Percentiles rank a stretch among this genome's conserved stretches.
Evolutionary conservation across 2,888 invertebrate species (phyloP).

Genomic region (Encarsia formosa): DNA sequence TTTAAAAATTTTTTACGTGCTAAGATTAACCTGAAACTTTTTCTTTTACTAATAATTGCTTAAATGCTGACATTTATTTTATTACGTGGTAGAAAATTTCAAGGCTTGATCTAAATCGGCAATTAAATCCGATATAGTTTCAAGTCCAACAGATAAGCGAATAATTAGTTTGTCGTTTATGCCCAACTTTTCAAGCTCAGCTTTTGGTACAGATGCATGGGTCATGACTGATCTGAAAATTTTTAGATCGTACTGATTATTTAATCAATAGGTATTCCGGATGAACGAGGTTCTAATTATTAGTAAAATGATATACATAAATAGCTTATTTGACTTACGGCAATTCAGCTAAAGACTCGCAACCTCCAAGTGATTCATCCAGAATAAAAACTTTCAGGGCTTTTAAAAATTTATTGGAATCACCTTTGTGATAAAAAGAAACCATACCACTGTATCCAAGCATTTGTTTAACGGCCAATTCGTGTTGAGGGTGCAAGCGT

Average conservation of each 20-base stretch:
- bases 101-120: slow-evolving; percentile 81
- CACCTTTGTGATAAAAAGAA: slow-evolving; percentile 81
- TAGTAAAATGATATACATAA: too few relatives aligned
- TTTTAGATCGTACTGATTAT: too few relatives aligned
- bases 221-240: slow-evolving; percentile 82
- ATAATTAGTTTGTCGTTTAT: slow-evolving; percentile 73
- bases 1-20: too few relatives aligned
- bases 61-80: too few relatives aligned
- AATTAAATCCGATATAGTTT: slow-evolving; percentile 80
- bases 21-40: too few relatives aligned
- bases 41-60: too few relatives aligned
- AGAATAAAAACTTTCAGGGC: slow-evolving; percentile 75
- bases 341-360: slow-evolving; percentile 89
- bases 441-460: slow-evolving; percentile 90
- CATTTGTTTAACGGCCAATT: slow-evolving; percentile 73
- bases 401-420: slow-evolving; percentile 71
- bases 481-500: slow-evolving; percentile 81
- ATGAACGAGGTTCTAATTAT: too few relatives aligned
- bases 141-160: slow-evolving; percentile 85
- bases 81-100: slow-evolving; percentile 47
- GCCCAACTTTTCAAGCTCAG: slow-evolving; percentile 67
- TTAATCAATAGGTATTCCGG: too few relatives aligned
- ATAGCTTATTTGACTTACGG: slow-evolving; percentile 66
- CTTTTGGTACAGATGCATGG: slow-evolving; percentile 83
- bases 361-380: slow-evolving; percentile 94